Conservation (phyloP, 2,888 invertebrate genomes). For the Standfussiana lucernea region DNA sequence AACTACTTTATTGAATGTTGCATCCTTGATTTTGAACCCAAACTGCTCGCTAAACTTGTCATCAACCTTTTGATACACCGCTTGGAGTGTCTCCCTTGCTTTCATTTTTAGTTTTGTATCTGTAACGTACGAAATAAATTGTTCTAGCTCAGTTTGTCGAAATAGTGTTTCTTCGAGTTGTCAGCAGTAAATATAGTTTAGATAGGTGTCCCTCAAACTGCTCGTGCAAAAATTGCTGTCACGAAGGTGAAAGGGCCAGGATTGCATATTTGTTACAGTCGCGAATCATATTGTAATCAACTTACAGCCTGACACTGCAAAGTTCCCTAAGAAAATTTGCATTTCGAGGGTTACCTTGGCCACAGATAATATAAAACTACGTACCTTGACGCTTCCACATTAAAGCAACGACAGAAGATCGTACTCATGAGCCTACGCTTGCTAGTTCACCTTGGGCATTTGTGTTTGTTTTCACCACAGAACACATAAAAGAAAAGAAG, state of each 20-base stretch:
- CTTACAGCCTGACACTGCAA: no score
- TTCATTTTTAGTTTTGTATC: constrained; percentile 57
- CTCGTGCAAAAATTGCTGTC: background rate
- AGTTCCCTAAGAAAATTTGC: no score
- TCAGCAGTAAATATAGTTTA: background rate
- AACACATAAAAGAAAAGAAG: no score
- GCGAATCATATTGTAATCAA: no score
- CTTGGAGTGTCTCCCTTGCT: constrained; percentile 64
- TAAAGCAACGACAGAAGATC: background rate
- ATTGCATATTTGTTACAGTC: no score
- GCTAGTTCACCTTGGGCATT: background rate
- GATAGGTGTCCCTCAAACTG: background rate
- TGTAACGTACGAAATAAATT: constrained; percentile 7
- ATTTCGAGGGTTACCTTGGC: no score
- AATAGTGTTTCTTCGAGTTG: background rate
- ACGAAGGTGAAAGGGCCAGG: no score
- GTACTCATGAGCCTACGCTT: background rate
- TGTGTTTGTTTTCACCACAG: background rate
- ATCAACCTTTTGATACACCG: constrained; percentile 61
- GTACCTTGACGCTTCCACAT: no score
- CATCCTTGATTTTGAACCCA: constrained; percentile 77
- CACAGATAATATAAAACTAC: no score
- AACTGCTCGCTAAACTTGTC: constrained; percentile 80
- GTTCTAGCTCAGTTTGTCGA: background rate
- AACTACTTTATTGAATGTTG: constrained; percentile 85